Evolutionary conservation across 2,113 vertebrate genomes (phyloP), one percentile per base, ranked within the genome.

Genomic region (Amphiprion ocellaris): DNA sequence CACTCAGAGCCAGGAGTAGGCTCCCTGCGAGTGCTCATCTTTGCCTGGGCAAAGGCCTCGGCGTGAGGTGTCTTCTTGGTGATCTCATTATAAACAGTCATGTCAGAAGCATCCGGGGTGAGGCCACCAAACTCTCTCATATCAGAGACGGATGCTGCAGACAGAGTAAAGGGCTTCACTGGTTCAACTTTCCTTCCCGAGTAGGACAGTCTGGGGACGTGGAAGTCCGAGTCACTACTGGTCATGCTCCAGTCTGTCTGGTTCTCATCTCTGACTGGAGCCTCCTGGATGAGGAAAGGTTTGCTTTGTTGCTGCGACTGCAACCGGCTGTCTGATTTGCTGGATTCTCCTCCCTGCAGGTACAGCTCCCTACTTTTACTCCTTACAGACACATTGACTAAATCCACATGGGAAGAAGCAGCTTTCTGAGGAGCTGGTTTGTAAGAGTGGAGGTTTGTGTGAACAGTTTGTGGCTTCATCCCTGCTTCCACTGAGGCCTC

Each of bases 211-310:
- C 85, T 79, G 0, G n/a, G 58, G 6, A 78, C 28, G 10, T 78
- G 69, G 21, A 83, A 53, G 26, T 90, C 82, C 0, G 91, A 91
- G 74, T 89, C 83, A 17, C 63, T 89, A 61, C 16, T 75, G 81
- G 12, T 84, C 71, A 89, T 74, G 74, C 88, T 95, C 95, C 95
- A 94, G 50, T 93, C 87, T 1, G 76, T 59, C 9, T 71, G 92
- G 30, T 80, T 75, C 44, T 93, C 93, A 14, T 96, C 97, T 77
- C 94, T 92, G 55, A 96, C 96, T 0, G 95, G 95, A 63, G 92
- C 49, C 74, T 96, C 96, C 79, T 88, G 90, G 39, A 92, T 60
- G 49, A 88, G 74, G 44, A 81, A 74, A 10, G 86, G 47, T 37
- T 83, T 67, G 21, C 66, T 70, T 16, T 52, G 82, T 10, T 0